A percentile compares a stretch with the other conserved stretches of the same genome.
Conservation (phyloP, 2,888 invertebrate genomes). For the Euclidia mi region DNA sequence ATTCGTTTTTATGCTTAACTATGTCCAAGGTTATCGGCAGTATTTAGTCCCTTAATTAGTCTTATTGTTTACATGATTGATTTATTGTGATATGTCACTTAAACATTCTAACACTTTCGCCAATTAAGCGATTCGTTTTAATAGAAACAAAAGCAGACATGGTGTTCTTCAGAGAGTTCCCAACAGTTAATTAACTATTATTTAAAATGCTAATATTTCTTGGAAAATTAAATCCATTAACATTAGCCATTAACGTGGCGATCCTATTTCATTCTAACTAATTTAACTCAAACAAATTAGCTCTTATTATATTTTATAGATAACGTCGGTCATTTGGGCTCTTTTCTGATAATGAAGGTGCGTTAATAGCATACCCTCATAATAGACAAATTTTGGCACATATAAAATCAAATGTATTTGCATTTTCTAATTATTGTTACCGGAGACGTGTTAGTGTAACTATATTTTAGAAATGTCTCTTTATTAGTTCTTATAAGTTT, state of each 20-base stretch:
- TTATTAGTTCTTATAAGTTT: conserved; percentile 24
- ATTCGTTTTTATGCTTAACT: too few relatives aligned
- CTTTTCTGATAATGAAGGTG: conserved; percentile 36
- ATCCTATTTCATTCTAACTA: conserved; percentile 22
- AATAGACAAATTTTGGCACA: conserved; percentile 17
- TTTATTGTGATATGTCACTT: too few relatives aligned
- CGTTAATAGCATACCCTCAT: conserved; percentile 25
- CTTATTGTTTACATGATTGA: too few relatives aligned
- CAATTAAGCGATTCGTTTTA: too few relatives aligned
- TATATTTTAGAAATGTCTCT: conserved; percentile 36
- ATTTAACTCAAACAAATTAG: conserved; percentile 35
- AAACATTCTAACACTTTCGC: too few relatives aligned
- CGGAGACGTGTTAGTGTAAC: conserved; percentile 12
- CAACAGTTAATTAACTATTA: background rate
- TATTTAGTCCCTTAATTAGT: too few relatives aligned
- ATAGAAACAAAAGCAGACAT: conserved; percentile 1
- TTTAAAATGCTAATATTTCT: conserved; percentile 15
- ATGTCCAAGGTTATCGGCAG: too few relatives aligned
- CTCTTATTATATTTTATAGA: conserved; percentile 28
- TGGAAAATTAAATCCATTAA: conserved; percentile 23
- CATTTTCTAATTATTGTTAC: conserved; percentile 10
- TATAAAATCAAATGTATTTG: conserved; percentile 27
- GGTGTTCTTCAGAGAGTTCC: background rate
- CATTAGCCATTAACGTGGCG: conserved; percentile 13
- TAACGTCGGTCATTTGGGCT: conserved; percentile 30